These are phyloP conservation scores for Penaeus vannamei DNA, from an alignment of 1,140 invertebrate species.

Conservation along the genomic window DNA sequence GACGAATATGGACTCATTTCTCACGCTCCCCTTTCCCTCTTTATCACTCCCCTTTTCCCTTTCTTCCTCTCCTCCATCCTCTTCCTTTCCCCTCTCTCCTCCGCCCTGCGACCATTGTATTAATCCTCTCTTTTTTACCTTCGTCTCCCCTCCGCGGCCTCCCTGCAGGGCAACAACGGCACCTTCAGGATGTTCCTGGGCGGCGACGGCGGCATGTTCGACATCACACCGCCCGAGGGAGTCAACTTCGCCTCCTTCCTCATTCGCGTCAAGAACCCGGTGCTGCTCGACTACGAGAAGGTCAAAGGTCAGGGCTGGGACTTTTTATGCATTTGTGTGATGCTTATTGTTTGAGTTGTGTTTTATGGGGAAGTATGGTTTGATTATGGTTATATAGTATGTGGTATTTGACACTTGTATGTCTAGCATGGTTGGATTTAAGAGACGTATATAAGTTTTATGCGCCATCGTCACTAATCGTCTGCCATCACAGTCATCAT, in stretches of 20 bases:
- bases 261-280: slow-evolving; percentile 88
- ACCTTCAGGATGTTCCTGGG: slow-evolving; percentile 88
- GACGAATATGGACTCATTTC: neutral
- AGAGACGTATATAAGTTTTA: too few species aligned
- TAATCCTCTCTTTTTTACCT: neutral
- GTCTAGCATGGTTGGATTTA: too few species aligned
- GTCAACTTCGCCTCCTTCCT: slow-evolving; percentile 94
- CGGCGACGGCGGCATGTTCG: slow-evolving; percentile 87
- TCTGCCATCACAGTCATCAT: too few species aligned
- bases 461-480: too few species aligned
- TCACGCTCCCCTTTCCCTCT: neutral
- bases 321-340: neutral
- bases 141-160: neutral
- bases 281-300: slow-evolving; percentile 88
- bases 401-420: too few species aligned
- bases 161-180: slow-evolving; percentile 88
- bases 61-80: slow-evolving; percentile 23
- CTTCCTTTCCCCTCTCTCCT: slow-evolving; percentile 3
- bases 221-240: slow-evolving; percentile 88
- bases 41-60: neutral
- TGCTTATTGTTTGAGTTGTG: neutral
- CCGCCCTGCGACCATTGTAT: neutral
- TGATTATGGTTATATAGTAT: neutral
- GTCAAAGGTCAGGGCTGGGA: slow-evolving; percentile 73
- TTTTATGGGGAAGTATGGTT: neutral